These are phyloP conservation scores for Myotis yumanensis DNA, from an alignment of 2,113 vertebrate species.

Conservation along the genomic window DNA sequence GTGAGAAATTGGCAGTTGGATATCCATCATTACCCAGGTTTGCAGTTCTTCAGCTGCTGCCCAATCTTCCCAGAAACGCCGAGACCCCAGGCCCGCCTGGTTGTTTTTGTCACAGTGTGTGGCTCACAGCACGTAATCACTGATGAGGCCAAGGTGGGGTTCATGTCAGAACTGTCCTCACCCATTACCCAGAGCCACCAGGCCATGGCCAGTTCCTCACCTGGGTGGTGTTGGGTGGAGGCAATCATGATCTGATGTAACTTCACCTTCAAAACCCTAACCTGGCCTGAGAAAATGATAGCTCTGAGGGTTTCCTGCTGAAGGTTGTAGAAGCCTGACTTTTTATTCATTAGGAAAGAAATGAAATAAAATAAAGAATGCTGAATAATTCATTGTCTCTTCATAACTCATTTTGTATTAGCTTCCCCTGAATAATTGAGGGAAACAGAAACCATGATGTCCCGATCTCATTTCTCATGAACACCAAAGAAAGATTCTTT, in stretches of 20 bases:
- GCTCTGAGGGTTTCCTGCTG: slow-evolving; percentile 38
- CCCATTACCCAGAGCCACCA: neutral
- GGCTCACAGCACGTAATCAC: neutral
- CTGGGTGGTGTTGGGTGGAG: neutral
- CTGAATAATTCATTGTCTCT: slow-evolving; percentile 26
- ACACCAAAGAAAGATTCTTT: neutral
- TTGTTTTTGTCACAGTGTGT: neutral
- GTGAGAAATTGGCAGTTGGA: neutral
- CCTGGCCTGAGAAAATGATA: slow-evolving; percentile 51
- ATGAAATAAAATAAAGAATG: slow-evolving; percentile 40
- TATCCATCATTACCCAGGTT: neutral
- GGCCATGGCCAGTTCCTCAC: neutral
- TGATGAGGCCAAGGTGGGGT: neutral
- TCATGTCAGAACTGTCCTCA: neutral
- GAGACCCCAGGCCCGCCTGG: neutral
- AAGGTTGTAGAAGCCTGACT: neutral
- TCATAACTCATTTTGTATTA: slow-evolving; percentile 42
- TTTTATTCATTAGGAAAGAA: slow-evolving; percentile 55
- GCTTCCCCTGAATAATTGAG: slow-evolving; percentile 17
- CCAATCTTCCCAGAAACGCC: neutral
- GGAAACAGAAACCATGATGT: slow-evolving; percentile 36
- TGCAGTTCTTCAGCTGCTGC: neutral
- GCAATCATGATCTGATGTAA: neutral
- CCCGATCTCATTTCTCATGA: slow-evolving; percentile 23
- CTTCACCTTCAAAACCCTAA: slow-evolving; percentile 1